A percentile compares a stretch with the other conserved stretches of the same genome.
These are phyloP conservation scores for Lamprologus lemairii DNA, from an alignment of 2,113 vertebrate genomes.

Conservation along the genomic window DNA sequence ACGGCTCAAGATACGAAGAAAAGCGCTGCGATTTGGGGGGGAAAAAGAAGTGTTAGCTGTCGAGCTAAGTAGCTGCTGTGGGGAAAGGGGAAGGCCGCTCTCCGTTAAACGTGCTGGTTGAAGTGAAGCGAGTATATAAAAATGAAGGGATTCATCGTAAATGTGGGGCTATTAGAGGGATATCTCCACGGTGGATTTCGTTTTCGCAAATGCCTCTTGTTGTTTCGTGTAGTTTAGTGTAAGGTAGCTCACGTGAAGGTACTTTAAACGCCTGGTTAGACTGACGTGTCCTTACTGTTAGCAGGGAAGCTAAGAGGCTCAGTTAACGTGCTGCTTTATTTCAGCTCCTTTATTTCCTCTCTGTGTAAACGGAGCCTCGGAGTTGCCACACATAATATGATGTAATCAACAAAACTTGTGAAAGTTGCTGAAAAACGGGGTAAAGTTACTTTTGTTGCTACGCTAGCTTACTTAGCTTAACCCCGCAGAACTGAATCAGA, in stretches of 20 bases:
- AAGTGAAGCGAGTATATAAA: background rate
- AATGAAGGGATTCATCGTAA: accelerated
- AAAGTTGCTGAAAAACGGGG: background rate
- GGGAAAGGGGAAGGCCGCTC: constrained; percentile 1
- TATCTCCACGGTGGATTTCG: accelerated
- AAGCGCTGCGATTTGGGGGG: accelerated
- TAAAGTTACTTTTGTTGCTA: background rate
- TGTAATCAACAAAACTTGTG: too few relatives aligned
- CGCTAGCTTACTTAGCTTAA: background rate
- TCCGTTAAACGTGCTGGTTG: background rate
- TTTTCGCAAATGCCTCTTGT: accelerated
- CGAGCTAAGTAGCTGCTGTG: background rate
- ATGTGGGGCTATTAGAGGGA: accelerated
- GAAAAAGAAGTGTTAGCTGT: background rate
- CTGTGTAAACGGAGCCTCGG: accelerated
- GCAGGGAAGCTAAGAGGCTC: background rate
- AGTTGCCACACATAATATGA: accelerated
- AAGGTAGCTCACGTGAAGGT: too few relatives aligned
- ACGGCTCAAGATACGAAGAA: accelerated
- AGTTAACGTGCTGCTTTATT: background rate
- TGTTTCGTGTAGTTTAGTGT: accelerated
- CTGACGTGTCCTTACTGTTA: constrained; percentile 68
- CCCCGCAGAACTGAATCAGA: accelerated
- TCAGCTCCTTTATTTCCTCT: background rate
- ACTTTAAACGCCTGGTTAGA: background rate